These are phyloP conservation scores for Cyaniris semiargus DNA, from an alignment of 2,888 invertebrate genomes.

Conservation along the genomic window DNA sequence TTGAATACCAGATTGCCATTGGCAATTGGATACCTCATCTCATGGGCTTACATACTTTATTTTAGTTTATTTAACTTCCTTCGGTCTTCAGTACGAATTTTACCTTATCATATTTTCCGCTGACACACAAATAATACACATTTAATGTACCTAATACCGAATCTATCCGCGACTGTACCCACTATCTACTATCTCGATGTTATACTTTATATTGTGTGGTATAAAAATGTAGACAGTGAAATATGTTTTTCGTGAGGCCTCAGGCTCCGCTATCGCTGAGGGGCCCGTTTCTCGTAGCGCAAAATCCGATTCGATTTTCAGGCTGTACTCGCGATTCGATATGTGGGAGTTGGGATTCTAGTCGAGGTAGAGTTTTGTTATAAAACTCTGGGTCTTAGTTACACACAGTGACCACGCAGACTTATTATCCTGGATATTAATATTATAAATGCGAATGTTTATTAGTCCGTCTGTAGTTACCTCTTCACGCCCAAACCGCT, in stretches of 20 bases:
- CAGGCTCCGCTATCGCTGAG: neutral
- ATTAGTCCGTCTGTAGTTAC: too few relatives aligned
- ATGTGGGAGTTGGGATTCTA: neutral
- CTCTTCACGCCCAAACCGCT: too few relatives aligned
- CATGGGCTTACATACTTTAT: too few relatives aligned
- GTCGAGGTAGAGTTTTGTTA: neutral
- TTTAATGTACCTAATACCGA: neutral
- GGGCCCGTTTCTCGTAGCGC: neutral
- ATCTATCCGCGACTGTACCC: neutral
- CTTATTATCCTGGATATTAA: too few relatives aligned
- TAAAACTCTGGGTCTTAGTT: neutral
- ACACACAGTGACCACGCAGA: neutral
- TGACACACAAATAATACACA: neutral
- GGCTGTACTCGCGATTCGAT: neutral
- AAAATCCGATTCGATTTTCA: neutral
- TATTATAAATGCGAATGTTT: too few relatives aligned
- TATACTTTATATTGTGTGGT: neutral
- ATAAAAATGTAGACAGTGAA: neutral
- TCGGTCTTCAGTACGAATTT: too few relatives aligned
- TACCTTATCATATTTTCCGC: neutral
- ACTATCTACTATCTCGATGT: neutral
- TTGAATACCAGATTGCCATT: too few relatives aligned
- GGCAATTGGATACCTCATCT: too few relatives aligned
- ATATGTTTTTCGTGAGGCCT: neutral
- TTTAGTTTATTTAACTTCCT: too few relatives aligned